Base-by-base conservation (phyloP, 2,113 vertebrate species). In the Brachionichthys hirsutus region DNA sequence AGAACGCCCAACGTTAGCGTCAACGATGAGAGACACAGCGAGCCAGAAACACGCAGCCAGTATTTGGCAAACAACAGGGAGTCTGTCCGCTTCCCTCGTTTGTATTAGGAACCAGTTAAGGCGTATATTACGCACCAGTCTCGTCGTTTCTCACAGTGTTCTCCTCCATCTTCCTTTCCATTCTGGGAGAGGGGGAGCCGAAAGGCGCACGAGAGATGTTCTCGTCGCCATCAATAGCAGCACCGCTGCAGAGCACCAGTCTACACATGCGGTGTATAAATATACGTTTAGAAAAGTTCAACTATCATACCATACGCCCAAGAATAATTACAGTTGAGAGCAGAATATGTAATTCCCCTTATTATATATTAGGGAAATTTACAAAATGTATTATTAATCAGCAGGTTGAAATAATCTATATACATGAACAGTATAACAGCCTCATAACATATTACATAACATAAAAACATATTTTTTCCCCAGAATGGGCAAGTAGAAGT, bases 151-250 rank as follows among this genome's bases (percentile, higher is more conserved):
- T 88, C 46, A 67, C 69, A 56, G 70, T 60, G 81, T 17, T 88
- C 52, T 91, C 90, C 90, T 93, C 91, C 92, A 93, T 93, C 89
- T 90, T 93, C 90, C 84, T 85, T 48, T 82, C 79, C 82, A 50
- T 66, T 47, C 80, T 72, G 78, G 18, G 41, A 76, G 12, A 72
- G 65, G 36, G 56, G 72, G 62, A 63, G 59, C 54, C 66, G 45
- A 66, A 67, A 75, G 75, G 48, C 46, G 59, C 42, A 35, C 51
- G 46, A 67, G 70, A 56, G 76, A 44, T 19, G 76, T 44, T 55
- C 46, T 74, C 71, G 35, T 38, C 43, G 45, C 12, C 62, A 54
- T 51, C 70, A 30, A 15, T 30, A 14, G 17, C 44, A 6, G 12
- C 40, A 17, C 15, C 13, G 8, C 51, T 54, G 51, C 16, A 22